Base-by-base conservation (phyloP, 1,140 invertebrate species). In the Seison nebaliae region DNA sequence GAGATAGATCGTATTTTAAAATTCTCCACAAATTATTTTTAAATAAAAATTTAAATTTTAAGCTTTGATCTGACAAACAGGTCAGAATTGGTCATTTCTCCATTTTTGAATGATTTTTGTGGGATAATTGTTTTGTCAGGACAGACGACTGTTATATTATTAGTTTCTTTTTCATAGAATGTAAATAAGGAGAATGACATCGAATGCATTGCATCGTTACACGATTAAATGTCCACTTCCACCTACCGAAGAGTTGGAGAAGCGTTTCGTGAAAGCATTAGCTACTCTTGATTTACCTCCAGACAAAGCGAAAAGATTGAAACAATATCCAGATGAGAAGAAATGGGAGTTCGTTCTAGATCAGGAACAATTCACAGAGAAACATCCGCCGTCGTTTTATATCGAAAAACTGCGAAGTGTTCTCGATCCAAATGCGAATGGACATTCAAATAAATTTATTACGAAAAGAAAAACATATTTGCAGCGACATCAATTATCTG, bases 311-410 rank as follows among this genome's bases (percentile, higher is more conserved):
- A 93, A 93, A 62, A 67, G 93, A 6, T 64, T 98, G 30, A 79
- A 80, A 49, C 76, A 80, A 53, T 94, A 94, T 54, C 80, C 93
- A 61, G 73, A 80, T 53, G 78, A 88, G 52, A 93, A 88, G 55
- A 96, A 98, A 63, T 96, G 86, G 84, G 86, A 96, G 56, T 76
- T 96, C 53, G 86, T 96, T 59, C 88, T 83, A 64, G 88, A 96
- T 70, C 84, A 96, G 70, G 76, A 79, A 57, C 67, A 63, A 9
- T 44, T 31, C 14, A 78, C 80, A 53, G 84, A 80, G 7, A 88
- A 88, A 60, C 79, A 91, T 61, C 76, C 83, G 14, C 86, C 86
- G 17, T 70, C 76, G 35, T 77, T 78, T 60, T 94, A 94, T 64
- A 66, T 93, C 46, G 73, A 73, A 54, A 86, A 84, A 59, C 63